These are phyloP conservation scores for Menidia menidia DNA, from an alignment of 2,797 vertebrate species.

Conservation along the genomic window DNA sequence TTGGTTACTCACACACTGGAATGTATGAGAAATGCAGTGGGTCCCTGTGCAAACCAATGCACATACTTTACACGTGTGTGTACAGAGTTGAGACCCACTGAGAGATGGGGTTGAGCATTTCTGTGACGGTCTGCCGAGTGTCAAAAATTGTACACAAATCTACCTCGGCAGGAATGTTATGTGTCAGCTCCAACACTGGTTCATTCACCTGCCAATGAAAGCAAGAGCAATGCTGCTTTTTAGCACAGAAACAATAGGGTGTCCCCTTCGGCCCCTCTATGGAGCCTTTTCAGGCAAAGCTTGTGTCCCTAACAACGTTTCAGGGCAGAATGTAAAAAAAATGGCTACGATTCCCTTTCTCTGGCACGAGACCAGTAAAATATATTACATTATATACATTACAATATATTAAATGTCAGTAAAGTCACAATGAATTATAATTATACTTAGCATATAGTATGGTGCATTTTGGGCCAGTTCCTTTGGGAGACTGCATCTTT, in stretches of 20 bases:
- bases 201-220: conserved; percentile 15
- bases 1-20: too few species aligned
- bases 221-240: background rate
- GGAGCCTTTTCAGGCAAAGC: background rate
- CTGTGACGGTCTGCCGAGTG: conserved; percentile 53
- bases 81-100: conserved; percentile 41
- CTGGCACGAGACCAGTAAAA: background rate
- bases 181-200: conserved; percentile 23
- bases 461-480: conserved; percentile 14
- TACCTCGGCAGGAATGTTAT: conserved; percentile 41
- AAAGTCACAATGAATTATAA: background rate
- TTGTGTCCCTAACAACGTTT: background rate
- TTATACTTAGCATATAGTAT: background rate
- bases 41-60: conserved; percentile 4
- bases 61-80: conserved; percentile 47
- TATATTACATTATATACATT: background rate
- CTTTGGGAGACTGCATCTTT: conserved; percentile 76
- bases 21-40: too few species aligned
- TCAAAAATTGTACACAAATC: conserved; percentile 43
- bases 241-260: conserved; percentile 14
- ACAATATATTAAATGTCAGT: background rate
- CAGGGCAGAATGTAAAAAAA: background rate
- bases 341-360: background rate
- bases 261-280: background rate
- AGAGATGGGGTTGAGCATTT: conserved; percentile 37